Evolutionary conservation across 1,140 invertebrate species (phyloP).

Genomic region (Hestina assimilis): DNA sequence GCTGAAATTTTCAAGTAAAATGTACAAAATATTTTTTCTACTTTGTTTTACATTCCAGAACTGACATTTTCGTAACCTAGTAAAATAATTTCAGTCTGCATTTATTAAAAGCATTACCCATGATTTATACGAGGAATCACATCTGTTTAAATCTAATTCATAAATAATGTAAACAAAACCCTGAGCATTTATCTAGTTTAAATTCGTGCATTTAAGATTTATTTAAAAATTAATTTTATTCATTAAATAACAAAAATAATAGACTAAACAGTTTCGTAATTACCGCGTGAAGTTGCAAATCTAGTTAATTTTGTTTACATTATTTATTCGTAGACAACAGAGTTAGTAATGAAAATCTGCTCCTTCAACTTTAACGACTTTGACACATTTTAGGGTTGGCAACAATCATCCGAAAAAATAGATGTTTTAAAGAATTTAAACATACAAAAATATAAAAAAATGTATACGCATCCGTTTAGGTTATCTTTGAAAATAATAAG

Average conservation of each 20-base stretch:
- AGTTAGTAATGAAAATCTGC: neutral
- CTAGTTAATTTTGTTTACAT: neutral
- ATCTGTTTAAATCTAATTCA: neutral
- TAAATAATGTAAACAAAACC: constrained; percentile 3
- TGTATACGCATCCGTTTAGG: neutral
- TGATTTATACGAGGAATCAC: neutral
- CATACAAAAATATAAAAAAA: neutral
- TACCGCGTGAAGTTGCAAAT: too few species aligned
- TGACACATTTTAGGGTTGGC: constrained; percentile 58
- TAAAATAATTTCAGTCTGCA: constrained; percentile 17
- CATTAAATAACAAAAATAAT: too few species aligned
- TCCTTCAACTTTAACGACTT: constrained; percentile 39
- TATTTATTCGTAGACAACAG: neutral
- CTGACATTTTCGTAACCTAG: neutral
- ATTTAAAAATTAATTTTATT: too few species aligned
- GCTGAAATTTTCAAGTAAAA: constrained; percentile 1
- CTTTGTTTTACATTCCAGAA: neutral
- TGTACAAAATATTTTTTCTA: neutral
- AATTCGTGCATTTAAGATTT: too few species aligned
- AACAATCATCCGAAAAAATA: constrained; percentile 9
- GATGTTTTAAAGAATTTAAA: neutral
- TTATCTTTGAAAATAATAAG: too few species aligned
- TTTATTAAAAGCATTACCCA: constrained; percentile 10
- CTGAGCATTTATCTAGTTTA: too few species aligned
- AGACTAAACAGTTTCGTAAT: too few species aligned